Conservation (phyloP, 2,888 invertebrate genomes). For the Petrolisthes cinctipes region DNA sequence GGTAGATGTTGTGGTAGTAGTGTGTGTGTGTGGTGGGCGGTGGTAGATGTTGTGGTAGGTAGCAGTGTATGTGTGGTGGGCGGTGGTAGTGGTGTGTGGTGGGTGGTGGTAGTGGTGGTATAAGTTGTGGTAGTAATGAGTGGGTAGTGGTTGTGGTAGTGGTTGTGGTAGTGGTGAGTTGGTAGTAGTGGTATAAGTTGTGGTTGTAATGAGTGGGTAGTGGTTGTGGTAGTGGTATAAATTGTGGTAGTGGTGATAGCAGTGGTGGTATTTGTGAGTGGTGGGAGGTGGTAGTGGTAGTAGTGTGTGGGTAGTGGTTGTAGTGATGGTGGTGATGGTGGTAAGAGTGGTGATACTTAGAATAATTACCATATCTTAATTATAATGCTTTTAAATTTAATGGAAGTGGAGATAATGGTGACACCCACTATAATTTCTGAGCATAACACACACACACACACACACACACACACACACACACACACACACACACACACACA, state of each 20-base stretch:
- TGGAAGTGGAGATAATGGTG: background rate
- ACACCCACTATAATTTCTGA: no score
- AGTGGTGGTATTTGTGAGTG: background rate
- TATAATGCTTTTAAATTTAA: no score
- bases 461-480: no score
- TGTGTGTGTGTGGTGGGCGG: background rate
- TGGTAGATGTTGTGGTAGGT: background rate
- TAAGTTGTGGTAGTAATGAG: background rate
- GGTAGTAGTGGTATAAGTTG: background rate
- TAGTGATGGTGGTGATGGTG: background rate
- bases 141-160: background rate
- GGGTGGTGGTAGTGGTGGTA: background rate
- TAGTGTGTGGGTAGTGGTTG: background rate
- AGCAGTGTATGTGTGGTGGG: background rate
- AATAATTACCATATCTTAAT: no score
- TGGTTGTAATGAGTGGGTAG: background rate
- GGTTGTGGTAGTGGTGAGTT: background rate
- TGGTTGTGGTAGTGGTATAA: background rate
- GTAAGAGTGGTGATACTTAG: background rate
- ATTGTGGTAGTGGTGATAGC: background rate
- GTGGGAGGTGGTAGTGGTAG: background rate
- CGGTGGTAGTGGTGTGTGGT: background rate
- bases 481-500: no score
- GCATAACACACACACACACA: no score
- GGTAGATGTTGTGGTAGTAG: background rate